Evolutionary conservation across 37 sponge, comb jelly and placozoan species (phyloP).

Genomic region (Tethya wilhelma): DNA sequence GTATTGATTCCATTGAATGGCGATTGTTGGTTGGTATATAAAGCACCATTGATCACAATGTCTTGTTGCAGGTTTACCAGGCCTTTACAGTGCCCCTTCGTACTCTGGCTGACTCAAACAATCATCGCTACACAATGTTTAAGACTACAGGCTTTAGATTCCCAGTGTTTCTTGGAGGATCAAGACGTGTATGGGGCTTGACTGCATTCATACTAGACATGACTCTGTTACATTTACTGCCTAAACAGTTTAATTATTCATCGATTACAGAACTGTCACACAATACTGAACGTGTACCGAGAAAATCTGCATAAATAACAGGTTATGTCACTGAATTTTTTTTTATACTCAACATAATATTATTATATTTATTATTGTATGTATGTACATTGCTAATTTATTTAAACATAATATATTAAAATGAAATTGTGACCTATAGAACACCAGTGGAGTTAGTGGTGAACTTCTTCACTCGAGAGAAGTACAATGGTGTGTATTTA

Average conservation of each 20-base stretch:
- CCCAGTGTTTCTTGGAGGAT: constrained; percentile 73
- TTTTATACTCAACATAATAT: neutral
- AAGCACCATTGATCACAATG: neutral
- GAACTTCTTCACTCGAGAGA: constrained; percentile 77
- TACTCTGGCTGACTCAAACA: constrained; percentile 31
- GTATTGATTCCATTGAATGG: constrained; percentile 15
- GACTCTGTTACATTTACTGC: constrained; percentile 40
- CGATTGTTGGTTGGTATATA: neutral
- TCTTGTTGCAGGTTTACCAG: constrained; percentile 49
- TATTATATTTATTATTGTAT: neutral
- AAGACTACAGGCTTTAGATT: neutral
- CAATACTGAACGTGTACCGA: no score
- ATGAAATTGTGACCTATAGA: neutral
- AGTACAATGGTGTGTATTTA: constrained; percentile 69
- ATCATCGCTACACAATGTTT: constrained; percentile 59
- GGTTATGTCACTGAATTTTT: neutral
- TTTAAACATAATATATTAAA: neutral
- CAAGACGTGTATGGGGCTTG: constrained; percentile 71
- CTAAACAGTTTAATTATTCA: constrained; percentile 13
- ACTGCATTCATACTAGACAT: constrained; percentile 74
- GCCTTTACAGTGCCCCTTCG: constrained; percentile 59
- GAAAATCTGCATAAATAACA: no score
- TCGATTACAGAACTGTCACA: constrained; percentile 7
- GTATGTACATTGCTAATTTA: neutral
- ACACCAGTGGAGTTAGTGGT: constrained; percentile 26